Evolutionary conservation across 1,140 invertebrate species (phyloP).

Genomic region (Trachymyrmex cornetzi): DNA sequence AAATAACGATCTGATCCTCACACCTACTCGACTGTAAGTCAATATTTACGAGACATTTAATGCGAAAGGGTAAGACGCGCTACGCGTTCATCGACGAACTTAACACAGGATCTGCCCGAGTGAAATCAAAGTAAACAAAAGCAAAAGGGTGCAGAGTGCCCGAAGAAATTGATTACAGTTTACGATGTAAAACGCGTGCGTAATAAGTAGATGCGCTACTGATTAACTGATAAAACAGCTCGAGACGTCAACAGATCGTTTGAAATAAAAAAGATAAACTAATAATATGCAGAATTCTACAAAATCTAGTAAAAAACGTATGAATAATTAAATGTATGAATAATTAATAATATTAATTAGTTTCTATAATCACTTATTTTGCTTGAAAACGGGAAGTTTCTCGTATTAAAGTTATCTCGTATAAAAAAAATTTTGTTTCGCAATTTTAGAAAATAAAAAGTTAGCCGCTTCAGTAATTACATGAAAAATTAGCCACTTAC

Average conservation of each 20-base stretch:
- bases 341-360: not conserved
- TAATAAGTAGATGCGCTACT: not conserved
- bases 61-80: slow-evolving; percentile 55
- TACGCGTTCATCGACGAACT: not conserved
- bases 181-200: not conserved
- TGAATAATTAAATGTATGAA: not conserved
- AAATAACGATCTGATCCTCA: slow-evolving; percentile 68
- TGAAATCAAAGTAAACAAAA: slow-evolving; percentile 46
- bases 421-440: not conserved
- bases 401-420: not conserved
- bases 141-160: not conserved
- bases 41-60: slow-evolving; percentile 73
- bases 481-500: not conserved
- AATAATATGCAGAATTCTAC: not conserved
- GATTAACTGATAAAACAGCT: not conserved
- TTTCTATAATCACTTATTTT: not conserved
- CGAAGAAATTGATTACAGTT: slow-evolving; percentile 46
- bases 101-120: slow-evolving; percentile 30
- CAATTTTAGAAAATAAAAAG: not conserved
- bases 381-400: not conserved
- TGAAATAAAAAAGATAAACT: not conserved
- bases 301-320: not conserved
- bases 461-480: not conserved
- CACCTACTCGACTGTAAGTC: slow-evolving; percentile 68
- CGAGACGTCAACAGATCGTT: not conserved